phyloP scores from a whole-genome alignment of 92 coral and sea anemone genomes.

The Ricordea florida region DNA sequence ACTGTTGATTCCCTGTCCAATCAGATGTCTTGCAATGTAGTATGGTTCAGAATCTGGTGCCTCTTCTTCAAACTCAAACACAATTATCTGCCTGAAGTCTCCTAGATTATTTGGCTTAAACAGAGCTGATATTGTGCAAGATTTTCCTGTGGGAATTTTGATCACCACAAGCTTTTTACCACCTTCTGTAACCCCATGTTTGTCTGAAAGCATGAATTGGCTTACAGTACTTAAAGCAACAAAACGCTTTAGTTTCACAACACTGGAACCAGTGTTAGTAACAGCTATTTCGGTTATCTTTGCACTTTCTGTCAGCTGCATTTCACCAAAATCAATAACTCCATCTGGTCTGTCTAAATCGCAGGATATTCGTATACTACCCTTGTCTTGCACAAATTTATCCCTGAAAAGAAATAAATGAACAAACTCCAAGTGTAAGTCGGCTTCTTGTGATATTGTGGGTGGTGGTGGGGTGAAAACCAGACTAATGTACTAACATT shows the following conservation, averaged over 20 bases:
- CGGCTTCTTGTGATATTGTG: too few species aligned
- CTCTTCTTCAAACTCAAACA: constrained; percentile 74
- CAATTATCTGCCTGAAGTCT: constrained; percentile 57
- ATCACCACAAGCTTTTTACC: constrained; percentile 33
- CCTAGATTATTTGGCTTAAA: constrained; percentile 68
- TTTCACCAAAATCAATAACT: constrained; percentile 62
- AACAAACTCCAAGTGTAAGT: too few species aligned
- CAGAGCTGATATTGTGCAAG: constrained; percentile 50
- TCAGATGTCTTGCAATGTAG: constrained; percentile 74
- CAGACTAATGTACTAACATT: too few species aligned
- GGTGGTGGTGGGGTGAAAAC: too few species aligned
- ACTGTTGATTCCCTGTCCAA: constrained; percentile 66
- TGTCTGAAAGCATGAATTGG: constrained; percentile 59
- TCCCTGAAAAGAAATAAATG: constrained; percentile 24
- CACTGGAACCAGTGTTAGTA: constrained; percentile 33
- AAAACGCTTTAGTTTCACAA: constrained; percentile 62
- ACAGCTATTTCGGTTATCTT: constrained; percentile 57
- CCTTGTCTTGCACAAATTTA: constrained; percentile 48
- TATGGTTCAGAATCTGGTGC: constrained; percentile 21
- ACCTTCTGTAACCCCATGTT: constrained; percentile 40
- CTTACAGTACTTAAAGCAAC: constrained; percentile 51
- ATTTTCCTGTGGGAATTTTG: constrained; percentile 44
- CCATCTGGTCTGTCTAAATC: constrained; percentile 64
- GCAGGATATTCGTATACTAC: constrained; percentile 53
- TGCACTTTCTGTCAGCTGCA: constrained; percentile 58